These are phyloP conservation scores for Acridotheres tristis DNA, from an alignment of 2,797 vertebrate genomes.

Conservation along the genomic window DNA sequence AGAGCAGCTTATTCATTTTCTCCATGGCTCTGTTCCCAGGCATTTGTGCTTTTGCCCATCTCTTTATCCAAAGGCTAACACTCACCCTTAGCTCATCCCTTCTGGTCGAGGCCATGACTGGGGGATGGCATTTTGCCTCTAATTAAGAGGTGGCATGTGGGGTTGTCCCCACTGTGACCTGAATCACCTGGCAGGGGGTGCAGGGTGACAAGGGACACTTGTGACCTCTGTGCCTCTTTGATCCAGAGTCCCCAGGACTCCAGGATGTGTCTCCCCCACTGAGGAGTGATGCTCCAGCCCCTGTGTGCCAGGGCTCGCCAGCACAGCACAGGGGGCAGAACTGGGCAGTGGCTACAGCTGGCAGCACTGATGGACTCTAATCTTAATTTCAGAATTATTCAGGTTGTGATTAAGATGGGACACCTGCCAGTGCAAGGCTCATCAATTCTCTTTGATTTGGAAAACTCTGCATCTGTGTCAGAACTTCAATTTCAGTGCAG, in stretches of 20 bases:
- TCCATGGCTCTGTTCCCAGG: constrained; percentile 26
- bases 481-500: background rate
- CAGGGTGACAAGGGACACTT: background rate
- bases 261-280: background rate
- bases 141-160: background rate
- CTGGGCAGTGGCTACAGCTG: background rate
- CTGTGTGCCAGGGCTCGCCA: background rate
- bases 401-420: background rate
- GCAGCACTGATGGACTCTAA: background rate
- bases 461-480: background rate
- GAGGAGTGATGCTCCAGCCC: background rate
- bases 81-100: background rate
- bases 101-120: background rate
- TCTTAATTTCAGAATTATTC: constrained; percentile 8
- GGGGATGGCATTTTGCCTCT: background rate
- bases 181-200: background rate
- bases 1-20: background rate
- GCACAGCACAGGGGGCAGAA: background rate
- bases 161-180: background rate
- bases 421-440: constrained; percentile 34
- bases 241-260: background rate
- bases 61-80: background rate
- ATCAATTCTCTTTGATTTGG: constrained; percentile 53
- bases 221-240: background rate
- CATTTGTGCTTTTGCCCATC: constrained; percentile 5